Conservation (phyloP, 2,888 invertebrate species). For the Exocentrus adspersus region DNA sequence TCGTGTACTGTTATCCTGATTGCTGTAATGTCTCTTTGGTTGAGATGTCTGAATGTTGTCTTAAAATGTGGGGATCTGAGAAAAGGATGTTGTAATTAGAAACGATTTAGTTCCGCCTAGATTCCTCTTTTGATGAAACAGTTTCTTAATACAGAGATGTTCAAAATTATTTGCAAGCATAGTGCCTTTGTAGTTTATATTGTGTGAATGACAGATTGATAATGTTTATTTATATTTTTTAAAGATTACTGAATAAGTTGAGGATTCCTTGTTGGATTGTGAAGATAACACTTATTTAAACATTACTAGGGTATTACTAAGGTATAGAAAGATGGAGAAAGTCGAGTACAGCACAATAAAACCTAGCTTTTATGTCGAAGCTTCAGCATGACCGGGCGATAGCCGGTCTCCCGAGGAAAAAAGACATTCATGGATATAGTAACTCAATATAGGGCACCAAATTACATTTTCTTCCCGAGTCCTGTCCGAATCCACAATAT, state of each 20-base stretch:
- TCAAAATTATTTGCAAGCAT: too few species aligned
- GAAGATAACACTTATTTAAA: constrained; percentile 32
- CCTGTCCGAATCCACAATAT: constrained; percentile 34
- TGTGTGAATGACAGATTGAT: too few species aligned
- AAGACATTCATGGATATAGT: constrained; percentile 41
- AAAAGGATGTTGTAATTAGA: too few species aligned
- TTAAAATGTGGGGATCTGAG: too few species aligned
- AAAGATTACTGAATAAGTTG: too few species aligned
- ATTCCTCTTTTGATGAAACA: too few species aligned
- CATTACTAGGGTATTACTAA: constrained; percentile 42
- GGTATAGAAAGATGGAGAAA: constrained; percentile 33
- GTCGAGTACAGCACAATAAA: constrained; percentile 44
- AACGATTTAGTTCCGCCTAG: too few species aligned
- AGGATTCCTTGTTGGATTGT: too few species aligned
- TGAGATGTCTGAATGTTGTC: too few species aligned
- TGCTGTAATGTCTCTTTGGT: neutral
- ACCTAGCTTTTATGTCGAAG: constrained; percentile 41
- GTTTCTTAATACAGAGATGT: too few species aligned
- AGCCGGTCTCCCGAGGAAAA: constrained; percentile 38
- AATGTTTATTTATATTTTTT: too few species aligned
- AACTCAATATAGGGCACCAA: constrained; percentile 37
- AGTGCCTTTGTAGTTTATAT: too few species aligned
- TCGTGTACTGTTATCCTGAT: constrained; percentile 5
- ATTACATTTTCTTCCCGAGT: constrained; percentile 39
- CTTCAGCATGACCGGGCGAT: constrained; percentile 35